Conservation (phyloP, 2,113 vertebrate genomes). For the Brachyhypopomus occidentalis region DNA sequence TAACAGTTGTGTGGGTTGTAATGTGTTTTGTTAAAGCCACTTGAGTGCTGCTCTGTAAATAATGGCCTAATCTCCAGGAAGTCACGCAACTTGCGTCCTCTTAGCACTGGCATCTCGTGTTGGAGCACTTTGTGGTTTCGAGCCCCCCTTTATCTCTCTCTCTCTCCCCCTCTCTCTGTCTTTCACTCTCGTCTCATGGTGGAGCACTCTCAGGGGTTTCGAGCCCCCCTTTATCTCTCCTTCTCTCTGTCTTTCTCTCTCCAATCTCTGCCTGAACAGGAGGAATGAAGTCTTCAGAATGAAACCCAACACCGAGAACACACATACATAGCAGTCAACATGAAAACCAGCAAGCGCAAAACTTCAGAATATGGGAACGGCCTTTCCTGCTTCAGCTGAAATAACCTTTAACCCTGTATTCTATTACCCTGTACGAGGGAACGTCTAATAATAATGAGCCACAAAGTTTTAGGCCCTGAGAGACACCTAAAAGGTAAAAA, state of each 20-base stretch:
- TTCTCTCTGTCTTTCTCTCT: neutral
- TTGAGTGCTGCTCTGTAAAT: slow-evolving; percentile 69
- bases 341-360: slow-evolving; percentile 38
- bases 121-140: slow-evolving; percentile 25
- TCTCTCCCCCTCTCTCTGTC: neutral
- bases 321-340: slow-evolving; percentile 47
- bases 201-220: slow-evolving; percentile 19
- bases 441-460: slow-evolving; percentile 43
- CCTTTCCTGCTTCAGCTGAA: slow-evolving; percentile 53
- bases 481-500: slow-evolving; percentile 27
- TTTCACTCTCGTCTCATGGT: slow-evolving; percentile 3
- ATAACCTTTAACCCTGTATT: slow-evolving; percentile 59
- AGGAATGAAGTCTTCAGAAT: slow-evolving; percentile 36
- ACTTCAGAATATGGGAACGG: slow-evolving; percentile 62
- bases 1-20: slow-evolving; percentile 61
- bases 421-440: slow-evolving; percentile 57
- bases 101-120: slow-evolving; percentile 24
- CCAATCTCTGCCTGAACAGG: slow-evolving; percentile 7
- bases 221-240: slow-evolving; percentile 6
- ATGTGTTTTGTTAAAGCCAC: slow-evolving; percentile 64
- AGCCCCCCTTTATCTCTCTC: slow-evolving; percentile 16
- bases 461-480: slow-evolving; percentile 12
- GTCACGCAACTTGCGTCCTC: slow-evolving; percentile 61
- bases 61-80: slow-evolving; percentile 71
- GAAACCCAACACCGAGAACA: slow-evolving; percentile 52